A percentile compares a stretch with the other conserved stretches of the same genome.
Evolutionary conservation across 2,797 vertebrate genomes (phyloP).

Genomic region (Muscicapa striata): DNA sequence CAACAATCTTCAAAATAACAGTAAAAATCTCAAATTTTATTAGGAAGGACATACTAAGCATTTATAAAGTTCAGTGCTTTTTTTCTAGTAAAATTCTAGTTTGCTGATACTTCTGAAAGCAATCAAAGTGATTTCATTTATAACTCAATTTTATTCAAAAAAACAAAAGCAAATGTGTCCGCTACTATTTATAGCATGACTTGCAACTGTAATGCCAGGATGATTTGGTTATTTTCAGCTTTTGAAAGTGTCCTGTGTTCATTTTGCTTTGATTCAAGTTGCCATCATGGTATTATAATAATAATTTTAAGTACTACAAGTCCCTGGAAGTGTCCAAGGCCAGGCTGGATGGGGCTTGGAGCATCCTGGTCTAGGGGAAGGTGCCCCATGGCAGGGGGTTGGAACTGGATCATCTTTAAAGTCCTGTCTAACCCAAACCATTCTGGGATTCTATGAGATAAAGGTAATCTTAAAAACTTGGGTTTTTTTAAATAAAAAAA

Average conservation of each 20-base stretch:
- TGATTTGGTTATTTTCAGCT: not conserved
- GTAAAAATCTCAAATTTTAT: not conserved
- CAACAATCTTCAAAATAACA: not conserved
- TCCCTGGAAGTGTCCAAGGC: not conserved
- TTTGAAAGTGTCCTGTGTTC: not conserved
- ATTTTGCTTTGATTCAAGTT: not conserved
- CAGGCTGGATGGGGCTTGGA: not conserved
- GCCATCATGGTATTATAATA: not conserved
- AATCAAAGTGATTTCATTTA: not conserved
- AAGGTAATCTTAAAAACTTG: not conserved
- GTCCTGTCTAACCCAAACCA: not conserved
- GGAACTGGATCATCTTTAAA: not conserved
- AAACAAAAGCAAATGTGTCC: not conserved
- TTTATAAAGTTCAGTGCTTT: not conserved
- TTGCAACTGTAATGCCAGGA: not conserved
- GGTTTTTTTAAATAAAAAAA: not conserved
- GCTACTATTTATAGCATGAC: not conserved
- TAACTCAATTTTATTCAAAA: not conserved
- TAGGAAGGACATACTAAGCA: not conserved
- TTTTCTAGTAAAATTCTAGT: not conserved
- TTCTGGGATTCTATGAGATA: not conserved
- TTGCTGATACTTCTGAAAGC: not conserved
- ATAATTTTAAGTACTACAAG: not conserved
- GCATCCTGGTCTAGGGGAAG: rapidly evolving
- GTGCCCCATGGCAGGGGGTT: not conserved